Evolutionary conservation across 1,140 invertebrate genomes (phyloP), one percentile per base, ranked within the genome.

Genomic region (Cheumatopsyche charites): DNA sequence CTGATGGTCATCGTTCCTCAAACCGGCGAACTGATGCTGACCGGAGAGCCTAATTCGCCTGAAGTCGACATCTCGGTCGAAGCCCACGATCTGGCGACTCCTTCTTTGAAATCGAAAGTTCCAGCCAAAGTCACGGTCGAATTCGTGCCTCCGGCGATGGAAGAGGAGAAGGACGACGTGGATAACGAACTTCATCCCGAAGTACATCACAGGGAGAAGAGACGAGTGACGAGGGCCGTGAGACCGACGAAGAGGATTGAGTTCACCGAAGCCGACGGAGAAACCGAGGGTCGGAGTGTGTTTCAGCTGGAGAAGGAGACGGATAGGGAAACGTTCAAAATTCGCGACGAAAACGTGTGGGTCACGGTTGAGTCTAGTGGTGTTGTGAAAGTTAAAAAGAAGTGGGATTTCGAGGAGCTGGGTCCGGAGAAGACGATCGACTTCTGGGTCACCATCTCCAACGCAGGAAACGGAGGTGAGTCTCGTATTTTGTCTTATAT

Each of bases 361-460:
- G 94, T 97, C 23, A 94, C 92, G 12, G 94, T 97, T 42, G 94
- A 94, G 80, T 88, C 91, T 6, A 95, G 93, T 83, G 95, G 95
- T 70, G 93, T 94, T 26, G 94, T 97, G 71, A 89, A 91, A 77
- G 94, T 97, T 42, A 96, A 95, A 83, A 94, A 95, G 87, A 95
- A 95, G 87, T 97, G 95, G 95, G 94, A 97, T 86, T 97, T 95
- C 82, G 95, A 97, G 79, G 94, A 96, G 78, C 82, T 97, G 1
- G 94, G 94, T n/a, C 93, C 94, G 0, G 95, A 97, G 82, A 97
- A 97, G 81, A 96, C 93, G 1, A 96, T 97, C 77, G 95, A 97
- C 80, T 97, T 97, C 82, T 97, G 94, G 94, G 94, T 97, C 13
- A 96, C 93, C 25, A 96, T 96, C 77, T 94, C 92, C 11, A 96